Evolutionary conservation across 2,797 vertebrate species (phyloP).

Genomic region (Lithobates sylvaticus): DNA sequence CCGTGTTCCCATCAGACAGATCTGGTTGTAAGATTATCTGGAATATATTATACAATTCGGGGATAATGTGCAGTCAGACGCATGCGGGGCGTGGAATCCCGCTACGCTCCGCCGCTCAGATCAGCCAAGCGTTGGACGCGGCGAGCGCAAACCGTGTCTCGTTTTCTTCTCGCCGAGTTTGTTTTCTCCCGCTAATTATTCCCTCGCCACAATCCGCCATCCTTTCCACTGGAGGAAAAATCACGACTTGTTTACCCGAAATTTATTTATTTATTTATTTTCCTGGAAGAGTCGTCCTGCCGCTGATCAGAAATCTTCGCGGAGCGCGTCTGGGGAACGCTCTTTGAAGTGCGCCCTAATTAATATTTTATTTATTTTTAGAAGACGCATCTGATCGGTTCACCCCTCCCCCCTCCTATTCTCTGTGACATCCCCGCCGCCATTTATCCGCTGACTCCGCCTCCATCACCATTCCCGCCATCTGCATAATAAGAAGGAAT

Average conservation of each 20-base stretch:
- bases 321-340: conserved; percentile 19
- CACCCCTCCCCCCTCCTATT: background rate
- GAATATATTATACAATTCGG: background rate
- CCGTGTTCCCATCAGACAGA: background rate
- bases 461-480: conserved; percentile 19
- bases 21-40: background rate
- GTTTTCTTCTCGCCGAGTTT: background rate
- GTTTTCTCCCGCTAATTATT: conserved; percentile 28
- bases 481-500: too few relatives aligned
- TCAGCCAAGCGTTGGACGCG: background rate
- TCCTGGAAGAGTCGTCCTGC: conserved; percentile 43
- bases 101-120: background rate
- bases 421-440: background rate
- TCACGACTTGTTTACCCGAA: conserved; percentile 22
- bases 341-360: conserved; percentile 55
- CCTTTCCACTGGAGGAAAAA: background rate
- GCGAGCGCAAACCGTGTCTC: background rate
- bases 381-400: background rate
- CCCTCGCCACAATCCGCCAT: background rate
- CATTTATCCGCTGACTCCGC: conserved; percentile 10
- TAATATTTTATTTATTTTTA: background rate
- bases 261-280: background rate
- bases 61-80: background rate
- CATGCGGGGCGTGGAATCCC: too few relatives aligned
- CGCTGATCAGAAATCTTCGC: conserved; percentile 46